Evolutionary conservation across 2,888 invertebrate species (phyloP).

Genomic region (Morpho helenor): DNA sequence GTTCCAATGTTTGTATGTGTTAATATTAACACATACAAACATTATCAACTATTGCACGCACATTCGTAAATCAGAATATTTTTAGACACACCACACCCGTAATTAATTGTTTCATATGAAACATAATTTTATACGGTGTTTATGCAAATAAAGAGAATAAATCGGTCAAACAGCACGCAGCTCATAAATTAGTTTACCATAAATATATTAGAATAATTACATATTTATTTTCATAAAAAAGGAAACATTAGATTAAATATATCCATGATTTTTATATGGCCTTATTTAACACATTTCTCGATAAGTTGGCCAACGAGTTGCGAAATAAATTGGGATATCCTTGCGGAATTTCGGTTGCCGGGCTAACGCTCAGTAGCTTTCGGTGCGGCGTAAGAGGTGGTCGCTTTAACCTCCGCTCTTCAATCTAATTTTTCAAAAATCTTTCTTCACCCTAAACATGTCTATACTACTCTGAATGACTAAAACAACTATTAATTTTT

Average conservation of each 20-base stretch:
- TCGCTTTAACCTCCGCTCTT: slow-evolving; percentile 28
- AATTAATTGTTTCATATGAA: too few relatives aligned
- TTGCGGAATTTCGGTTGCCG: slow-evolving; percentile 37
- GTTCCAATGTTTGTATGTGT: too few relatives aligned
- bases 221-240: too few relatives aligned
- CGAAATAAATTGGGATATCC: slow-evolving; percentile 32
- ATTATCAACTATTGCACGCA: too few relatives aligned
- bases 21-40: too few relatives aligned
- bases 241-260: slow-evolving; percentile 5
- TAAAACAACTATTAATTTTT: background rate
- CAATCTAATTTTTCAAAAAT: slow-evolving; percentile 22
- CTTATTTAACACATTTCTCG: slow-evolving; percentile 16
- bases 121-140: too few relatives aligned
- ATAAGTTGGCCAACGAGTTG: slow-evolving; percentile 8
- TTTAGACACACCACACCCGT: too few relatives aligned
- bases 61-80: background rate
- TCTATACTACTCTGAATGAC: slow-evolving; percentile 11
- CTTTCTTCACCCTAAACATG: slow-evolving; percentile 19
- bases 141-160: slow-evolving; percentile 6
- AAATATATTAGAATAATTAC: slow-evolving; percentile 1
- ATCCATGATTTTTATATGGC: slow-evolving; percentile 5
- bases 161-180: slow-evolving; percentile 1
- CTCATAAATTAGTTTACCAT: slow-evolving; percentile 6
- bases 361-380: slow-evolving; percentile 33
- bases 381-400: slow-evolving; percentile 33